Evolutionary conservation across 1,140 invertebrate genomes (phyloP).

Genomic region (Samia ricini): DNA sequence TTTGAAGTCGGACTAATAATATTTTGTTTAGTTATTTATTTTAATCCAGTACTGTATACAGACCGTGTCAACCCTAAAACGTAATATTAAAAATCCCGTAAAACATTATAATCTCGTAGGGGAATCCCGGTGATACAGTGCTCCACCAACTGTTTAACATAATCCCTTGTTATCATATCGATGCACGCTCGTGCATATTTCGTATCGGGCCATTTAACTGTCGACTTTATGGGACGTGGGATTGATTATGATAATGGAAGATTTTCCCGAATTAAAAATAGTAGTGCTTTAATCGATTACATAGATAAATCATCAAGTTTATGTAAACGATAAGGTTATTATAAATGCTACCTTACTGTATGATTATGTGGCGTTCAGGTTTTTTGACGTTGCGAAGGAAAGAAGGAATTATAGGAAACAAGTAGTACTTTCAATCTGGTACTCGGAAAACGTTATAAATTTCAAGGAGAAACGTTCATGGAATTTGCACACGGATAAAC

Average conservation of each 20-base stretch:
- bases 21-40: no score
- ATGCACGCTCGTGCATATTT: conserved; percentile 32
- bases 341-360: no score
- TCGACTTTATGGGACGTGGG: not conserved
- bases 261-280: not conserved
- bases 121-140: conserved; percentile 25
- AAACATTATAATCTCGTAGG: conserved; percentile 13
- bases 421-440: no score
- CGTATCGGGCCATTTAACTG: conserved; percentile 8
- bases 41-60: no score
- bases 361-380: no score
- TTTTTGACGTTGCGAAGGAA: no score
- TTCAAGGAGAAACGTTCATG: not conserved
- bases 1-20: no score
- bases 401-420: no score
- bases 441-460: no score
- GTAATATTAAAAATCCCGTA: conserved; percentile 24
- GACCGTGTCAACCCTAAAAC: not conserved
- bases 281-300: no score
- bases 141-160: conserved; percentile 32
- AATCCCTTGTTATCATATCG: conserved; percentile 36
- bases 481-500: not conserved
- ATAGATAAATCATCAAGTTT: no score
- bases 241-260: not conserved
- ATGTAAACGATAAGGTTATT: no score